Base-by-base conservation (phyloP, 2,888 invertebrate genomes). In the Apantesis nais region DNA sequence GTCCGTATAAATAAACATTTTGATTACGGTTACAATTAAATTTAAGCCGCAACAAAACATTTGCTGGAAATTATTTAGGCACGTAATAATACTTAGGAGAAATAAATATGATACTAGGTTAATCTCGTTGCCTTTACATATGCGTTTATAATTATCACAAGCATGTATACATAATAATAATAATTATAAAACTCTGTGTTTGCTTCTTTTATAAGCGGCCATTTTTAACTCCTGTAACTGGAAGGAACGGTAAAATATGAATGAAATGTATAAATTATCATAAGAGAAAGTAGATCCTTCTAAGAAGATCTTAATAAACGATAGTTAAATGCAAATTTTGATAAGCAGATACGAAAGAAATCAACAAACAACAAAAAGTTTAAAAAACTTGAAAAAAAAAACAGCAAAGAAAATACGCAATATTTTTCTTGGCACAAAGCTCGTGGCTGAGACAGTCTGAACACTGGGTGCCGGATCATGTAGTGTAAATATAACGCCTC, bases 31-130 rank as follows among this genome's bases (percentile, higher is more conserved):
- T 78, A 74, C 71, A 77, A 78, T 80, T 80, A 75, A 78, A 71
- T 37, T 31, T 68, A 77, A 83, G 70, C 74, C 81, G 78, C 79
- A 82, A 82, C 72, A 70, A 74, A 73, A 72, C 66, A 62, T 67
- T 75, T 58, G 52, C 73, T 78, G 83, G 80, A 83, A 82, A 79
- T 82, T 71, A 80, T 79, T 75, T 77, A 75, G 60, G 72, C 69
- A 69, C 64, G 70, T 69, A 77, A 76, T 73, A 76, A 75, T 67
- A 74, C 34, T 58, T 62, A 71, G 60, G 67, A 58, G 39, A 78
- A 74, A 77, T 67, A 58, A 48, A 62, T 74, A 66, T 62, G 29
- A 52, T 72, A 68, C 58, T 68, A 68, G 64, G 72, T 72, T 74
- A 74, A 81, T 77, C 75, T 67, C 63, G 69, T 75, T 76, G 72